phyloP scores from a whole-genome alignment of 2,797 vertebrate genomes.

The Semotilus atromaculatus region DNA sequence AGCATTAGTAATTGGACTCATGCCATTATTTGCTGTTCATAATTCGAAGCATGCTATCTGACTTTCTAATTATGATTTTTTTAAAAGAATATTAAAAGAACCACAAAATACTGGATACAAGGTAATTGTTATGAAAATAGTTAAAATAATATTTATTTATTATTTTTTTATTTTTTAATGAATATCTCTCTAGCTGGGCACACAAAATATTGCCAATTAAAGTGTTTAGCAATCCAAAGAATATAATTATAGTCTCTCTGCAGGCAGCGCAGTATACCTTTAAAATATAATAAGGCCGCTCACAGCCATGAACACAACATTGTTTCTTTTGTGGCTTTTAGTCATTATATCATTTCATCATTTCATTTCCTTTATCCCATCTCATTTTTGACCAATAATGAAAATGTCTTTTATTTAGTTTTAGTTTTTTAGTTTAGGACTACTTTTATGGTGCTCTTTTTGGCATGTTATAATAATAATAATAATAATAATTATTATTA shows the following conservation, averaged over 20 bases:
- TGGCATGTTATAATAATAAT: not conserved
- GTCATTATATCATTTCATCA: too few relatives aligned
- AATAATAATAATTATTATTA: not conserved
- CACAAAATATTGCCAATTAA: slow-evolving; percentile 20
- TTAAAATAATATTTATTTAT: slow-evolving; percentile 17
- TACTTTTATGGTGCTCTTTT: not conserved
- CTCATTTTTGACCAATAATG: not conserved
- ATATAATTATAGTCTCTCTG: slow-evolving; percentile 31
- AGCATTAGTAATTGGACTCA: slow-evolving; percentile 19
- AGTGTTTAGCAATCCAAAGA: slow-evolving; percentile 6
- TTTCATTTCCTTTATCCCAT: too few relatives aligned
- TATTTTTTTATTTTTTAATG: not conserved
- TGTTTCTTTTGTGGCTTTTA: not conserved
- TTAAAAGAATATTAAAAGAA: slow-evolving; percentile 7
- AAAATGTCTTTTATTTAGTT: not conserved
- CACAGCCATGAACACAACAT: not conserved
- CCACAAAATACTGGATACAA: not conserved
- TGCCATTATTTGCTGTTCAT: slow-evolving; percentile 33
- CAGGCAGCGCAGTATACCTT: not conserved
- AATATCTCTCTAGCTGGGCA: slow-evolving; percentile 21
- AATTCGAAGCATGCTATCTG: slow-evolving; percentile 24
- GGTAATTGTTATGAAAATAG: slow-evolving; percentile 27
- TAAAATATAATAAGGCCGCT: not conserved
- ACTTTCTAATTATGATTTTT: slow-evolving; percentile 36
- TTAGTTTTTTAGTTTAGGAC: too few relatives aligned